Evolutionary conservation across 2,113 vertebrate species (phyloP).

Genomic region (Psittacus erithacus): DNA sequence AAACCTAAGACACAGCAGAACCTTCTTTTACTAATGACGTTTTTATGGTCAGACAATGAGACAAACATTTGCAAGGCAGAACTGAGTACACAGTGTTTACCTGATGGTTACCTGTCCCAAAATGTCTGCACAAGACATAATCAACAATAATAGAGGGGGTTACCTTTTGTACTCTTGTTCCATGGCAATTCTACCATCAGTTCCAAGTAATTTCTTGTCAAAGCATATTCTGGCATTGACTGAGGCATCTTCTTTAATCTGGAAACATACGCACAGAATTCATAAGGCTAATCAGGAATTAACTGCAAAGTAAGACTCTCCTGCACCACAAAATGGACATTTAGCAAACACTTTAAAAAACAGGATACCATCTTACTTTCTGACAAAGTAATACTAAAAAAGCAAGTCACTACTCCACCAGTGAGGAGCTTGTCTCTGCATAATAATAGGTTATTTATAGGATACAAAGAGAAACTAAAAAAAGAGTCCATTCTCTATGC

Average conservation of each 20-base stretch:
- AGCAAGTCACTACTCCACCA: neutral
- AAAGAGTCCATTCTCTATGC: neutral
- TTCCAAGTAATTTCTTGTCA: constrained; percentile 96
- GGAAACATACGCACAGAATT: neutral
- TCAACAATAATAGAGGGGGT: neutral
- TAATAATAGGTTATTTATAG: neutral
- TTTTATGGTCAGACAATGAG: neutral
- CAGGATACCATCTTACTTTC: neutral
- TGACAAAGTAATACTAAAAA: neutral
- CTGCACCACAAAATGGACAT: neutral
- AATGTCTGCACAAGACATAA: neutral
- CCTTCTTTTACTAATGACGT: neutral
- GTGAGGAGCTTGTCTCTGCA: neutral
- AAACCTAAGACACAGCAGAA: neutral
- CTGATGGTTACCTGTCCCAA: neutral
- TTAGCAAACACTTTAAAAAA: neutral
- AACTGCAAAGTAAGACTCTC: neutral
- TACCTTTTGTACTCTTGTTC: constrained; percentile 92
- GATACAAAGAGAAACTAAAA: neutral
- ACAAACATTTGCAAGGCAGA: neutral
- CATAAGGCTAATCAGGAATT: neutral
- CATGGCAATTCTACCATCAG: constrained; percentile 97
- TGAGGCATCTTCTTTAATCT: constrained; percentile 99
- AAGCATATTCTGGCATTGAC: constrained; percentile 96
- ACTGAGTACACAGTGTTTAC: neutral